These are phyloP conservation scores for Mormyrus hasselquistii DNA, from an alignment of 2,797 vertebrate genomes.

Conservation along the genomic window DNA sequence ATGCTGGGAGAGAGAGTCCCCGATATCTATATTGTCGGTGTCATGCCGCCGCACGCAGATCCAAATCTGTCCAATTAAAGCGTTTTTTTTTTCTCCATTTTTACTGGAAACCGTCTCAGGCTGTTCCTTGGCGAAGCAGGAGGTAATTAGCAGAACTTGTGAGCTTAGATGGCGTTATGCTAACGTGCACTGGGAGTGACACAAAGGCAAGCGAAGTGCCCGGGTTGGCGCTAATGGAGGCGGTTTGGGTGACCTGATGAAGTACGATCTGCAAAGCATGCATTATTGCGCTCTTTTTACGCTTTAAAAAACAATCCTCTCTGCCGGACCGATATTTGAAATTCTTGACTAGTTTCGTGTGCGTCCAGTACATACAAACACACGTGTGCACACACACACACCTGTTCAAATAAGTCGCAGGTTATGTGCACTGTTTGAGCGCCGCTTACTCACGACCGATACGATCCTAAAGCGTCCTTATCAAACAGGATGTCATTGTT, in stretches of 20 bases:
- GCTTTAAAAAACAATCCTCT: neutral
- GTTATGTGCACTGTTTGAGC: conserved; percentile 50
- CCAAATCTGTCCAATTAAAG: conserved; percentile 44
- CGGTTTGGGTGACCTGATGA: neutral
- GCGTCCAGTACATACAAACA: conserved; percentile 41
- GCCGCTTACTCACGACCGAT: conserved; percentile 42
- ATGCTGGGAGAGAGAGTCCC: conserved; percentile 49
- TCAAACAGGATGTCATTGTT: conserved; percentile 64
- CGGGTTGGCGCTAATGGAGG: neutral
- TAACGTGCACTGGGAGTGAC: conserved; percentile 1
- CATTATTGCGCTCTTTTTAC: neutral
- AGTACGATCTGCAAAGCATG: neutral
- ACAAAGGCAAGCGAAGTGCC: neutral
- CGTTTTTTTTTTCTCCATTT: conserved; percentile 21
- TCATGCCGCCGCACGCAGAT: conserved; percentile 35
- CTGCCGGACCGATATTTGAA: neutral
- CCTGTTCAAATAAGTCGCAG: conserved; percentile 67
- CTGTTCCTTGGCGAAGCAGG: conserved; percentile 2
- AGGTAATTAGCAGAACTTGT: conserved; percentile 3
- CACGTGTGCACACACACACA: conserved; percentile 61
- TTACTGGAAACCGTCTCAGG: conserved; percentile 7
- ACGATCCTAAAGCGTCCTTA: conserved; percentile 59
- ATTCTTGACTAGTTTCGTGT: conserved; percentile 22
- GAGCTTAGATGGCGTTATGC: conserved; percentile 23
- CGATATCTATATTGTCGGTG: conserved; percentile 44